Conservation (phyloP, 2,797 vertebrate genomes). For the Bradypus variegatus region DNA sequence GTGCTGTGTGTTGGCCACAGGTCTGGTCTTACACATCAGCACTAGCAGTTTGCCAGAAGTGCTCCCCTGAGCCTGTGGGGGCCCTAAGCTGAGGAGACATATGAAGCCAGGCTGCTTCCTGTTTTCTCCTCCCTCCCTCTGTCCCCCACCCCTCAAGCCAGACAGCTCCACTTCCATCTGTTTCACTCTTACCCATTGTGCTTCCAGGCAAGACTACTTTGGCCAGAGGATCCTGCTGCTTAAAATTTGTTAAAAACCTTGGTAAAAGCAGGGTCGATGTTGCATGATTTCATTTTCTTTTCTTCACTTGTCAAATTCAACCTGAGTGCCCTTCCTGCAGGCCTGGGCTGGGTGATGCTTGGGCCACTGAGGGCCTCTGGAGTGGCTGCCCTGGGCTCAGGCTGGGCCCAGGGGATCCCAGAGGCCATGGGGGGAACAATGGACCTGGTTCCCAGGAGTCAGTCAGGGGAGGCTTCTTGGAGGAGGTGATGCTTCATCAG, state of each 20-base stretch:
- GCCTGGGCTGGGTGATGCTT: neutral
- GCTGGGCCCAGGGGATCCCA: too few relatives aligned
- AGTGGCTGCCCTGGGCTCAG: neutral
- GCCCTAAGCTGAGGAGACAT: neutral
- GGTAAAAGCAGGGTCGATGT: too few relatives aligned
- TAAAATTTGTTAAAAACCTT: neutral
- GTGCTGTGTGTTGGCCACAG: too few relatives aligned
- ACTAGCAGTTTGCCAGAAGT: neutral
- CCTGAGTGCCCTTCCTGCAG: neutral
- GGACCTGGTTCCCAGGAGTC: neutral
- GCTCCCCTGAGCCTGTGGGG: neutral
- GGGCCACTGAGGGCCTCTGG: neutral
- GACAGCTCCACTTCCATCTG: too few relatives aligned
- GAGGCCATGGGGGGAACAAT: too few relatives aligned
- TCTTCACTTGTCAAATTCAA: neutral
- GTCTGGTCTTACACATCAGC: accelerated
- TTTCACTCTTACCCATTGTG: too few relatives aligned
- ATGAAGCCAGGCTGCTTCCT: neutral
- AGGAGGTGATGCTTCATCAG: neutral
- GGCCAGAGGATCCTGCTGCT: neutral
- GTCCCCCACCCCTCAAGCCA: neutral
- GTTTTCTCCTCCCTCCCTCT: too few relatives aligned
- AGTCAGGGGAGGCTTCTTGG: neutral
- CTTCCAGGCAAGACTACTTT: neutral
- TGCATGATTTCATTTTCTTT: neutral